Conservation (phyloP, 2,797 vertebrate genomes). For the Rhabdomys pumilio region DNA sequence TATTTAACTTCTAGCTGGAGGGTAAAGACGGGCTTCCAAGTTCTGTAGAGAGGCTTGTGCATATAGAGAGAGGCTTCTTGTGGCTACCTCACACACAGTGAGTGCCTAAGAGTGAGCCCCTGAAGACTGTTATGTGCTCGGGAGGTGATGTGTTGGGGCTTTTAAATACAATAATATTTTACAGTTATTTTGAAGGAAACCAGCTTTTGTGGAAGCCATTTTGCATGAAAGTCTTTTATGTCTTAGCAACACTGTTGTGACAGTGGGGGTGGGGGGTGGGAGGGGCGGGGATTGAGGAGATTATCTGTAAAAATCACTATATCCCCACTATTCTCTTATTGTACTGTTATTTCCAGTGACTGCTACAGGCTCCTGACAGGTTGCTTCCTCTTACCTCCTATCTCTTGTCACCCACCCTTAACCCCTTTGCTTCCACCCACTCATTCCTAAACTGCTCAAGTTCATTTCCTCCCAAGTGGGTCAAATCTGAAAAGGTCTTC, state of each 20-base stretch:
- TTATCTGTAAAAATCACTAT: background rate
- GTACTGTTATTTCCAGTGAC: background rate
- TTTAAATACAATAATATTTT: conserved; percentile 47
- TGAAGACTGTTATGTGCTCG: background rate
- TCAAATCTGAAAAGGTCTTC: conserved; percentile 67
- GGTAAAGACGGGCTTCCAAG: conserved; percentile 42
- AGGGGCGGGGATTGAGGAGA: background rate
- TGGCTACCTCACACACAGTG: background rate
- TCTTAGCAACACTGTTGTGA: background rate
- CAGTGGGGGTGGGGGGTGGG: fast-evolving
- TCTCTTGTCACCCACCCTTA: background rate
- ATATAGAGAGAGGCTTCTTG: background rate
- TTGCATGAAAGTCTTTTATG: conserved; percentile 57
- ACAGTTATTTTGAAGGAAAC: conserved; percentile 42
- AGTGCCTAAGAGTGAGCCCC: background rate
- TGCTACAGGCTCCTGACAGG: background rate
- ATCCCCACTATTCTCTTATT: background rate
- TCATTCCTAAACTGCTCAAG: background rate
- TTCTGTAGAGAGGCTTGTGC: conserved; percentile 45
- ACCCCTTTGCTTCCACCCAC: background rate
- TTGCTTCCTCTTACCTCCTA: background rate
- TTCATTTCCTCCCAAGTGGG: background rate
- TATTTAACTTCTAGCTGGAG: conserved; percentile 63
- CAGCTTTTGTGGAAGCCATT: conserved; percentile 41
- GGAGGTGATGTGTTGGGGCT: background rate